A percentile compares a stretch with the other conserved stretches of the same genome.
Conservation (phyloP, 2,113 vertebrate genomes). For the Dicrurus megarhynchus region DNA sequence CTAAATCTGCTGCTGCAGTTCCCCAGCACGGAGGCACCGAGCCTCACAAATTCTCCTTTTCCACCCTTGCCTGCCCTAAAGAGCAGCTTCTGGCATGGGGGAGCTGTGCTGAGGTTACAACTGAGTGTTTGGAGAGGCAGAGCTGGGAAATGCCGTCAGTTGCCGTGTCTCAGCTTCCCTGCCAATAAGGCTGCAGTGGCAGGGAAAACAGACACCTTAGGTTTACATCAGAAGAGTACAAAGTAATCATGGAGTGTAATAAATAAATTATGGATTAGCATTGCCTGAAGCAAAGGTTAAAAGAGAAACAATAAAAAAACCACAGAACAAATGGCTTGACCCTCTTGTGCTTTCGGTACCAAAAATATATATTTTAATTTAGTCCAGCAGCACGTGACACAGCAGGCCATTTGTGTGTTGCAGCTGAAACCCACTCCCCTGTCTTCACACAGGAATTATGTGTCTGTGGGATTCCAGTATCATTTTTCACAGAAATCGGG, state of each 20-base stretch:
- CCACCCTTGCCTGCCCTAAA: not conserved
- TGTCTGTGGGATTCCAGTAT: not conserved
- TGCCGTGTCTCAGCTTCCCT: not conserved
- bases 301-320: not conserved
- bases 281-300: not conserved
- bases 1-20: not conserved
- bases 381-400: not conserved
- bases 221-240: not conserved
- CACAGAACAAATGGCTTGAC: not conserved
- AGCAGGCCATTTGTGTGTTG: not conserved
- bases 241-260: not conserved
- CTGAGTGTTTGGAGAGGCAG: not conserved
- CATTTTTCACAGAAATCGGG: not conserved
- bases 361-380: not conserved
- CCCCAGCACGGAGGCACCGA: fast-evolving
- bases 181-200: not conserved
- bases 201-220: not conserved
- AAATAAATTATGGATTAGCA: not conserved
- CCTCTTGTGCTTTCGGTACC: not conserved
- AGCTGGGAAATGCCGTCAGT: not conserved
- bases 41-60: not conserved
- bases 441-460: not conserved
- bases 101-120: not conserved
- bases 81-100: not conserved
- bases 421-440: not conserved